phyloP scores from a whole-genome alignment of 1,140 invertebrate genomes.

The Papilio polytes region DNA sequence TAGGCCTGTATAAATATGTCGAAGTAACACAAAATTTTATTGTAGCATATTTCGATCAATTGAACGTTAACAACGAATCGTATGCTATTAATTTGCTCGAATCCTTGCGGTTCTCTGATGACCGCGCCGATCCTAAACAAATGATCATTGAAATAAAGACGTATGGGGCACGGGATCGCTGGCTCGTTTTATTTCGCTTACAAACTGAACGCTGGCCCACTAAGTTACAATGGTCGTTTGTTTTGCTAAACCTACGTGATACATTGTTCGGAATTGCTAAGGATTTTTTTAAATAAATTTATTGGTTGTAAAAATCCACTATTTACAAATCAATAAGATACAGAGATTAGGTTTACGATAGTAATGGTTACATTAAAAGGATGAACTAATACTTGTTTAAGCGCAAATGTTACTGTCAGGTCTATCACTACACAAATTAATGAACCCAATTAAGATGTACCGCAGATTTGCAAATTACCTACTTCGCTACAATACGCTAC shows the following conservation, averaged over 20 bases:
- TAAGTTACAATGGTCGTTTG: slow-evolving; percentile 51
- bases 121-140: slow-evolving; percentile 62
- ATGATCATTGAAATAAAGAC: slow-evolving; percentile 73
- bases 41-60: slow-evolving; percentile 24
- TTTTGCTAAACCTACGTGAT: slow-evolving; percentile 43
- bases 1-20: not conserved
- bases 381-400: no score
- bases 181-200: slow-evolving; percentile 61
- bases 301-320: not conserved
- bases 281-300: slow-evolving; percentile 23
- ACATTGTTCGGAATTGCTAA: slow-evolving; percentile 39
- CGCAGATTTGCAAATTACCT: no score
- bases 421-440: no score
- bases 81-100: slow-evolving; percentile 52
- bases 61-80: slow-evolving; percentile 54
- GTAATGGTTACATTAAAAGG: not conserved
- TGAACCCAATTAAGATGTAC: no score
- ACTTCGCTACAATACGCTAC: no score
- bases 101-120: slow-evolving; percentile 45
- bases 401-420: no score
- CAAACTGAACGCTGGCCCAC: slow-evolving; percentile 51
- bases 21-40: not conserved
- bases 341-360: not conserved
- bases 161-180: slow-evolving; percentile 66
- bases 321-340: not conserved